Percentiles rank a stretch among this genome's conserved stretches.
Evolutionary conservation across 2,888 invertebrate species (phyloP).

Genomic region (Dynastes maya): DNA sequence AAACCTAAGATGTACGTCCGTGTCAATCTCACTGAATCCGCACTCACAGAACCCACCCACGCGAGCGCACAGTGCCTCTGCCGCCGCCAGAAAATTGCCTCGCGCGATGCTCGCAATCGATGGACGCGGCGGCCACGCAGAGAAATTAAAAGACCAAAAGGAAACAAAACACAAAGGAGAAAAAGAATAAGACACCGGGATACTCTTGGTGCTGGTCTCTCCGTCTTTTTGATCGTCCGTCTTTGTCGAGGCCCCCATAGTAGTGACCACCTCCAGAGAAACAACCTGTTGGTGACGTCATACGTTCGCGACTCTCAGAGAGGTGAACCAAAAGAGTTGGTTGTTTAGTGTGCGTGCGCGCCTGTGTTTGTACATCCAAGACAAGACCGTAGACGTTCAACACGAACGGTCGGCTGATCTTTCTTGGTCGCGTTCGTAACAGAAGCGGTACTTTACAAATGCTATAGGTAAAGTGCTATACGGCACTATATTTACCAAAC

Average conservation of each 20-base stretch:
- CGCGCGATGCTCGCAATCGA: conserved; percentile 25
- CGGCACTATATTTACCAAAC: conserved; percentile 4
- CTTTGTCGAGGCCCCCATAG: conserved; percentile 62
- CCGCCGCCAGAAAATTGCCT: conserved; percentile 39
- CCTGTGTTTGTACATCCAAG: conserved; percentile 37
- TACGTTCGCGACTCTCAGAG: conserved; percentile 53
- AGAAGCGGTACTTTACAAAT: conserved; percentile 21
- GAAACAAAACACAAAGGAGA: conserved; percentile 28
- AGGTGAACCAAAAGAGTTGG: conserved; percentile 50
- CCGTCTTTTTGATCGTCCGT: conserved; percentile 46
- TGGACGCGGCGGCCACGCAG: conserved; percentile 21
- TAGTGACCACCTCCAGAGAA: conserved; percentile 66
- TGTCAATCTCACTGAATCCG: conserved; percentile 17
- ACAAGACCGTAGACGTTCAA: conserved; percentile 47
- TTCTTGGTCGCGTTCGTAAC: conserved; percentile 24
- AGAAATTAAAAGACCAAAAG: conserved; percentile 39
- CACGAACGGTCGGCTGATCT: conserved; percentile 26
- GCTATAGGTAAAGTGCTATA: conserved; percentile 18
- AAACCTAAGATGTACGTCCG: background rate
- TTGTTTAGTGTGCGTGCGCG: conserved; percentile 37
- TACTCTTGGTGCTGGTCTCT: conserved; percentile 40
- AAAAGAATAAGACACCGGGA: conserved; percentile 34
- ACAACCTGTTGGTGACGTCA: conserved; percentile 68
- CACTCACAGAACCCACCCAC: conserved; percentile 20
- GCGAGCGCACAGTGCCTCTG: conserved; percentile 4